Conservation (phyloP, 2,113 vertebrate species). For the Gallinago media region DNA sequence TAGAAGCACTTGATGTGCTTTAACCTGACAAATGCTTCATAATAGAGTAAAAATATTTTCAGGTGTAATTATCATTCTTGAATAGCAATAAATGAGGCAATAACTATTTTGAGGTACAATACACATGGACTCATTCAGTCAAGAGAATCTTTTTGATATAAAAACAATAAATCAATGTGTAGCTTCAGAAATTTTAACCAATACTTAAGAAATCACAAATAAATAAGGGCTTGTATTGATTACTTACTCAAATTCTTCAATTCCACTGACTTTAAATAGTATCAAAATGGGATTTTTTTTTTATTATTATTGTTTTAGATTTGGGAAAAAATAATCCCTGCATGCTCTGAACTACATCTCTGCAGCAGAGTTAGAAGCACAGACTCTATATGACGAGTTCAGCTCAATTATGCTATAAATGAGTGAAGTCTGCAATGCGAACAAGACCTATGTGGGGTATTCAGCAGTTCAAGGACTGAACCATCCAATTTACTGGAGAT, state of each 20-base stretch:
- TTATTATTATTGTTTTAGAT: not conserved
- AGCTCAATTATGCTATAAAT: constrained; percentile 37
- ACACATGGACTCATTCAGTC: not conserved
- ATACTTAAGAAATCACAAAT: constrained; percentile 46
- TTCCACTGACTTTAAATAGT: not conserved
- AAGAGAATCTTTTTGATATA: not conserved
- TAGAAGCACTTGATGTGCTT: not conserved
- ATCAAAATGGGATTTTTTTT: not conserved
- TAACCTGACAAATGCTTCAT: not conserved
- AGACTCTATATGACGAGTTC: constrained; percentile 1
- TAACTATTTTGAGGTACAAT: not conserved
- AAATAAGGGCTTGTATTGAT: not conserved
- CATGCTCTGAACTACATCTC: not conserved
- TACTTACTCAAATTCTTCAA: not conserved
- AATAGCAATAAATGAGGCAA: not conserved
- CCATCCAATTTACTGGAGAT: constrained; percentile 59
- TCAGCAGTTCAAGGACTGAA: constrained; percentile 61
- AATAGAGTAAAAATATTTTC: constrained; percentile 1
- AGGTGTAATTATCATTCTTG: constrained; percentile 10
- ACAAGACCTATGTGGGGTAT: constrained; percentile 33
- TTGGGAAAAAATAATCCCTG: not conserved
- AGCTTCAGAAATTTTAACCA: not conserved
- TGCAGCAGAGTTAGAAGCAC: not conserved
- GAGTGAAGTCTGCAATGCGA: constrained; percentile 24
- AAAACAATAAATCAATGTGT: not conserved